A percentile compares a stretch with the other conserved stretches of the same genome.
These are phyloP conservation scores for Xylocampa areola DNA, from an alignment of 2,888 invertebrate genomes.

Conservation along the genomic window DNA sequence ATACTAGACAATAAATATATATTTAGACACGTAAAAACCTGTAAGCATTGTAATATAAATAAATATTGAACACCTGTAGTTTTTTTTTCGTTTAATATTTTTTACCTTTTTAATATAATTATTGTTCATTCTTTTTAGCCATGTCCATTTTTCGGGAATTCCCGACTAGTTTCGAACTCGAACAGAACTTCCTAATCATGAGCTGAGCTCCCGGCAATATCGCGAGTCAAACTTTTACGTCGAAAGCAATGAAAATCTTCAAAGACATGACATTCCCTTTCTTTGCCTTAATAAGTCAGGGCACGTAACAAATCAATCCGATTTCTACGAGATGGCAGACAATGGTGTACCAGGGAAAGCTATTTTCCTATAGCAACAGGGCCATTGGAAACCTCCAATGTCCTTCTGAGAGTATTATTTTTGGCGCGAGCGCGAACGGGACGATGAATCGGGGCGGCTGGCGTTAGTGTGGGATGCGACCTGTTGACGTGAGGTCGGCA, in stretches of 20 bases:
- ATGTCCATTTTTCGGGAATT: no score
- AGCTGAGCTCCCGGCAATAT: no score
- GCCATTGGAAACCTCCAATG: slow-evolving; percentile 80
- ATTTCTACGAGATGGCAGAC: slow-evolving; percentile 63
- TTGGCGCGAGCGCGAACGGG: slow-evolving; percentile 86
- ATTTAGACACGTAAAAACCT: slow-evolving; percentile 32
- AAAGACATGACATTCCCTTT: slow-evolving; percentile 7
- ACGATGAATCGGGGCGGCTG: slow-evolving; percentile 68
- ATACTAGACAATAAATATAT: slow-evolving; percentile 33
- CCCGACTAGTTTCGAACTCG: no score
- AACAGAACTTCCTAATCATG: no score
- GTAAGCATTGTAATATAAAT: slow-evolving; percentile 26
- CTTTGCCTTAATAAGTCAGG: slow-evolving; percentile 19
- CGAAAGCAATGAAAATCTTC: neutral
- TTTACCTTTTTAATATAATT: no score
- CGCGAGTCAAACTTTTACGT: no score
- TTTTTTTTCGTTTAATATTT: no score
- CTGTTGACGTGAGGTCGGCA: slow-evolving; percentile 87
- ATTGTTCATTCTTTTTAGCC: no score
- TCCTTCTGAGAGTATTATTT: slow-evolving; percentile 86
- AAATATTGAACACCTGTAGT: slow-evolving; percentile 20
- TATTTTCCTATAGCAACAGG: slow-evolving; percentile 85
- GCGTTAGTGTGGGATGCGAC: slow-evolving; percentile 85
- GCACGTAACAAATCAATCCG: slow-evolving; percentile 68
- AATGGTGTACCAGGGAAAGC: slow-evolving; percentile 78